A percentile compares a stretch with the other conserved stretches of the same genome.
Evolutionary conservation across 2,113 vertebrate genomes (phyloP).

Genomic region (Parus major): DNA sequence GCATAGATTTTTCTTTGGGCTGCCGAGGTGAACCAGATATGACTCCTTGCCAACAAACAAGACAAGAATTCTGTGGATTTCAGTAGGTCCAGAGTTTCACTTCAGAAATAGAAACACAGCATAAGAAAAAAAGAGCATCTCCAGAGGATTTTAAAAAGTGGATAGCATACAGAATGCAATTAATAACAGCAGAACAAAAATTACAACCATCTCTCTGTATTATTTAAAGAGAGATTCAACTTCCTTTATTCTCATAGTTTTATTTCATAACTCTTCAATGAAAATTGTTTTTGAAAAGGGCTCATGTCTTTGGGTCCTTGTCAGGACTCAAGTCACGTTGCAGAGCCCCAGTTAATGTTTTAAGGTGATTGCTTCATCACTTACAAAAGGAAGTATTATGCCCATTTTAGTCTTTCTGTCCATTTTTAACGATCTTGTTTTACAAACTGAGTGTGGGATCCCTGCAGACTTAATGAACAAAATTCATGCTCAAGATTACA

Average conservation of each 20-base stretch:
- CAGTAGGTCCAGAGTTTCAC: not conserved
- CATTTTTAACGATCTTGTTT: constrained; percentile 31
- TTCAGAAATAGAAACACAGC: not conserved
- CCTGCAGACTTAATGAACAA: constrained; percentile 31
- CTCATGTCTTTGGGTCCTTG: not conserved
- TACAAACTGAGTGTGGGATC: not conserved
- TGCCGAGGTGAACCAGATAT: not conserved
- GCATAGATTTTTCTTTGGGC: not conserved
- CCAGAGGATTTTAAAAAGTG: not conserved
- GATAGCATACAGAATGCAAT: not conserved
- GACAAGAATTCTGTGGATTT: not conserved
- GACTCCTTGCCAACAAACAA: not conserved
- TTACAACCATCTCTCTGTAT: not conserved
- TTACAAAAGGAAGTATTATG: not conserved
- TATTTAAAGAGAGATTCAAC: not conserved
- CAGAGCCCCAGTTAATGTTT: not conserved
- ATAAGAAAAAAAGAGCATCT: not conserved
- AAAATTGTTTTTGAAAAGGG: not conserved
- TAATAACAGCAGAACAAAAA: not conserved
- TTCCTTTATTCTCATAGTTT: not conserved
- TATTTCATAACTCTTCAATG: not conserved
- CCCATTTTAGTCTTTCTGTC: not conserved
- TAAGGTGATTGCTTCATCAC: not conserved
- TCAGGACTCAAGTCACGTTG: not conserved
- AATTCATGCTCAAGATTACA: constrained; percentile 30